phyloP scores from a whole-genome alignment of 2,797 vertebrate genomes.

The Knipowitschia caucasica region DNA sequence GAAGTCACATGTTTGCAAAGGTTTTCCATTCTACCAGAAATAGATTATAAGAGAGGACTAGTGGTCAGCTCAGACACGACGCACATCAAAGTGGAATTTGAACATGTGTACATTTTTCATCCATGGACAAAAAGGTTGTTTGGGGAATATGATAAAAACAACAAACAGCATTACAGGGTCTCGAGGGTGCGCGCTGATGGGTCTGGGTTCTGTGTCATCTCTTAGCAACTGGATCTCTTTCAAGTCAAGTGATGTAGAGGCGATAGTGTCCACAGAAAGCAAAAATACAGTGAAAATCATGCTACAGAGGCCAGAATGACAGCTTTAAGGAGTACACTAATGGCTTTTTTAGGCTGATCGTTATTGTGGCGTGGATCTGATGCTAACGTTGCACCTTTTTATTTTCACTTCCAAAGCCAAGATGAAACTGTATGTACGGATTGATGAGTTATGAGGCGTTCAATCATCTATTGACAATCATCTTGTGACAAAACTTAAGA shows the following conservation, averaged over 20 bases:
- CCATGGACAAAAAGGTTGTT: background rate
- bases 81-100: constrained; percentile 9
- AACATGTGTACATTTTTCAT: constrained; percentile 3
- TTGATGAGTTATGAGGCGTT: background rate
- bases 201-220: background rate
- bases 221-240: background rate
- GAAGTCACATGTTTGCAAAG: constrained; percentile 6
- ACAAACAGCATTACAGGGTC: background rate
- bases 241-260: too few relatives aligned
- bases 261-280: too few relatives aligned
- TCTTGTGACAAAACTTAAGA: background rate
- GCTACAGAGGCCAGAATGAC: too few relatives aligned
- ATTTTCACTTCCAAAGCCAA: background rate
- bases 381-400: constrained; percentile 1
- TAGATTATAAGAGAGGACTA: background rate
- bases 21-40: constrained; percentile 3
- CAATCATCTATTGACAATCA: background rate
- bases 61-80: background rate
- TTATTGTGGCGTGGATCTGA: background rate
- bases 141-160: background rate
- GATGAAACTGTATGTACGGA: background rate
- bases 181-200: background rate
- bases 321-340: too few relatives aligned
- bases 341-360: background rate
- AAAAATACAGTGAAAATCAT: too few relatives aligned